Base-by-base conservation (phyloP, 2,113 vertebrate genomes). In the Corythoichthys intestinalis region DNA sequence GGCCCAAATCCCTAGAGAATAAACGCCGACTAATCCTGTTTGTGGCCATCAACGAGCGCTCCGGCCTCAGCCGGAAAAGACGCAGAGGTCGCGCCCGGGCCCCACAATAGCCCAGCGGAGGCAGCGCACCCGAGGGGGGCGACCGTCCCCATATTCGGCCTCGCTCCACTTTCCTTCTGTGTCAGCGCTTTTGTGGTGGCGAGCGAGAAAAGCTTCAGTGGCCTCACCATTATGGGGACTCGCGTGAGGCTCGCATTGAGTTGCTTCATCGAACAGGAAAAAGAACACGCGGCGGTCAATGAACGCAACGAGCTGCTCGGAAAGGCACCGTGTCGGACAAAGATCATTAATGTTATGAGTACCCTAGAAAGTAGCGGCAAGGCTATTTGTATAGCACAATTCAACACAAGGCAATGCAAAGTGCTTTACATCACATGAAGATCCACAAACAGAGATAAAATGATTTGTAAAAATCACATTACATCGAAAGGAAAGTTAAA, bases 21-120 rank as follows among this genome's bases (percentile, higher is more conserved):
- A 84, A 79, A 64, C 56, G 2, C 69, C 91, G 79, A 41, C 90
- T 93, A 94, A 93, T 94, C 93, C 88, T 90, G 88, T 91, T 91
- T 92, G 89, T 38, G 77, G 75, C 86, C 83, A 84, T 90, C 81
- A 74, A 71, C 86, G 82, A 83, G 77, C 69, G 80, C 82, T 85
- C 77, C 75, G 70, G 74, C 73, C 80, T 67, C 75, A 83, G 86
- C 87, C 88, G 87, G 90, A 90, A 58, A 58, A 91, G 88, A 89
- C 71, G 59, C 70, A 71, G 73, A 81, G 83, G 78, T 82, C 15
- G 47, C 73, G 79, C 57, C 70, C 38, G 48, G 35, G 0, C 2
- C 34, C 66, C 78, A 92, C 92, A 91, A 93, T 86, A 70, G 82
- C 81, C 64, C 81, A 78, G 85, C 54, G 8, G 67, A 82, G 74